phyloP scores from a whole-genome alignment of 2,888 invertebrate species.

The Ditula angustiorana region DNA sequence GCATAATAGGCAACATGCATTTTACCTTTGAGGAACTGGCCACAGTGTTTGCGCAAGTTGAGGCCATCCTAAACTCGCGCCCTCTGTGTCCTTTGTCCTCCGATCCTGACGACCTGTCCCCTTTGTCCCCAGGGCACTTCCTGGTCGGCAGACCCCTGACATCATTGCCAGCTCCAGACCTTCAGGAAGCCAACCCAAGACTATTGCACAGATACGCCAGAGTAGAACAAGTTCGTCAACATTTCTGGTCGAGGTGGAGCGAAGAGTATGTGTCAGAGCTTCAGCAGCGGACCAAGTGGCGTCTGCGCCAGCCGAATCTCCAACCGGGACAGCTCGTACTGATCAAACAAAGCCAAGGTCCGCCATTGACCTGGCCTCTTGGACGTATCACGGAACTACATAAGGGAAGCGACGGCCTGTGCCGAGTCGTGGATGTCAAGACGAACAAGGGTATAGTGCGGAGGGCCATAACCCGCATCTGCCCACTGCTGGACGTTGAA shows the following conservation, averaged over 20 bases:
- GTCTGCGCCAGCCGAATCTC: not conserved
- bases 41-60: constrained; percentile 42
- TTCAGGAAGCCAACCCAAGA: not conserved
- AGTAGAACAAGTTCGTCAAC: constrained; percentile 1
- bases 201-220: not conserved
- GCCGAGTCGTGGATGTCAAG: not conserved
- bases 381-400: not conserved
- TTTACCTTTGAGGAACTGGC: constrained; percentile 41
- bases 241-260: constrained; percentile 27
- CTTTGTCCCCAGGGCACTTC: constrained; percentile 44
- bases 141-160: constrained; percentile 41
- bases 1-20: constrained; percentile 20
- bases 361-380: constrained; percentile 6
- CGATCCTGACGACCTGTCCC: constrained; percentile 38
- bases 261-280: constrained; percentile 9
- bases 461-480: not conserved
- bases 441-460: not conserved
- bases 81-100: constrained; percentile 42
- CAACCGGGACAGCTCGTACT: not conserved
- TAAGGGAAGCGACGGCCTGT: not conserved
- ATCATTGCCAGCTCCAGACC: constrained; percentile 22
- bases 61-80: constrained; percentile 44
- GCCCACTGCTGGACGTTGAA: not conserved
- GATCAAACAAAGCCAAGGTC: not conserved
- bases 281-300: constrained; percentile 20